phyloP scores from a whole-genome alignment of 2,888 invertebrate genomes.

The Amblyjoppa fuscipennis region DNA sequence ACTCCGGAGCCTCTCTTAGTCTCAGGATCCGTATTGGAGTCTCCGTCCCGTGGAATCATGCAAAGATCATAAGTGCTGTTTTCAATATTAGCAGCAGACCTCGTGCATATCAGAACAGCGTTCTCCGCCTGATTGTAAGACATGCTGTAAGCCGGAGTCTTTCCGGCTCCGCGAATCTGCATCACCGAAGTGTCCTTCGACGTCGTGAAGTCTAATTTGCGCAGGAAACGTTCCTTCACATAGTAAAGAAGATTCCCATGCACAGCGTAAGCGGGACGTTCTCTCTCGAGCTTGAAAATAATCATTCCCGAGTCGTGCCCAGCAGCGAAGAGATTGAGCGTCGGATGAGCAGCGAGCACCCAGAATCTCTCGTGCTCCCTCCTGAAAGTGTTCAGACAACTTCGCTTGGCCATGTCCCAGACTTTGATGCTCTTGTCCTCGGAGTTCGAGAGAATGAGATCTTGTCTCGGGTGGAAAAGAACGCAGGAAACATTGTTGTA shows the following conservation, averaged over 20 bases:
- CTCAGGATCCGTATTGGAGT: conserved; percentile 87
- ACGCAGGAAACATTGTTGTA: conserved; percentile 99
- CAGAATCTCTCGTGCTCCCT: conserved; percentile 99
- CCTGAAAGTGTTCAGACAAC: conserved; percentile 96
- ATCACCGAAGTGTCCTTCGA: conserved; percentile 97
- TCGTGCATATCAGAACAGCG: conserved; percentile 95
- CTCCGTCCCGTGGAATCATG: conserved; percentile 92
- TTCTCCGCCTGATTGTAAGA: conserved; percentile 99
- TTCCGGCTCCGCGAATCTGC: conserved; percentile 94
- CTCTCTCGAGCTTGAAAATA: conserved; percentile 94
- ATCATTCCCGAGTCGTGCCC: conserved; percentile 99
- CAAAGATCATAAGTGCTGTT: conserved; percentile 98
- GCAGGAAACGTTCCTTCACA: conserved; percentile 96
- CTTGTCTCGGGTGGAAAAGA: conserved; percentile 98
- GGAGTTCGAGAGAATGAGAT: conserved; percentile 97
- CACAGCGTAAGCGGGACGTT: conserved; percentile 98
- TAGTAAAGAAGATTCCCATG: conserved; percentile 97
- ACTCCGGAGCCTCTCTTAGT: conserved; percentile 95
- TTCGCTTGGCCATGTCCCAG: conserved; percentile 99
- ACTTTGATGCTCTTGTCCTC: conserved; percentile 99
- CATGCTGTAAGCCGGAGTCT: conserved; percentile 93
- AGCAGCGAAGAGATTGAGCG: conserved; percentile 98
- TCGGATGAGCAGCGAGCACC: conserved; percentile 98
- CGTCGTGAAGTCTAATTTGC: conserved; percentile 96
- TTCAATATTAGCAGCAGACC: conserved; percentile 91